Conservation (phyloP, 2,113 vertebrate genomes). For the Hucho hucho region DNA sequence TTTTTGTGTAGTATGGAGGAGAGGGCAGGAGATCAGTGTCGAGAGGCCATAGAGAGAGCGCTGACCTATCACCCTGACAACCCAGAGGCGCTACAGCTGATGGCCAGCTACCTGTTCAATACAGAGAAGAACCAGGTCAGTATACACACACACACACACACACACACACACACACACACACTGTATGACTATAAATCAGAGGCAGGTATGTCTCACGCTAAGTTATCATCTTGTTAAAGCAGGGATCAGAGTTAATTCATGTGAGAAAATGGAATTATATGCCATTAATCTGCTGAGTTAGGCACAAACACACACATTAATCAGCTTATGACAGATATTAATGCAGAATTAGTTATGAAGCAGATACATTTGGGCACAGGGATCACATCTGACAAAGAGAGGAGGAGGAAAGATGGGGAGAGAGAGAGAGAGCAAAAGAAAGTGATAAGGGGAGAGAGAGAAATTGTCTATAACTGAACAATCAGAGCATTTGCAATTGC, state of each 20-base stretch:
- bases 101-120: slow-evolving; percentile 84
- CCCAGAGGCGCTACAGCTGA: slow-evolving; percentile 80
- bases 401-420: slow-evolving; percentile 12
- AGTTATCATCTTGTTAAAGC: slow-evolving; percentile 62
- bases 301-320: slow-evolving; percentile 36
- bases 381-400: slow-evolving; percentile 41
- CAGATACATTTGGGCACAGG: slow-evolving; percentile 48
- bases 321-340: slow-evolving; percentile 48
- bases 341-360: slow-evolving; percentile 54
- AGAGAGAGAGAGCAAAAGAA: background rate
- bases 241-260: slow-evolving; percentile 67
- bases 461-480: no score
- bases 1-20: slow-evolving; percentile 73
- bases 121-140: slow-evolving; percentile 76
- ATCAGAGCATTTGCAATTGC: no score
- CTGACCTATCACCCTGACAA: slow-evolving; percentile 74
- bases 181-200: no score
- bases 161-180: slow-evolving; percentile 23
- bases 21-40: slow-evolving; percentile 74
- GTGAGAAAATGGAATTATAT: slow-evolving; percentile 65
- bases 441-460: no score
- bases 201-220: background rate
- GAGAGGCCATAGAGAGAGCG: slow-evolving; percentile 73
- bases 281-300: slow-evolving; percentile 59
- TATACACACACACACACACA: slow-evolving; percentile 6